phyloP scores from a whole-genome alignment of 2,113 vertebrate species.

The Capricornis sumatraensis region DNA sequence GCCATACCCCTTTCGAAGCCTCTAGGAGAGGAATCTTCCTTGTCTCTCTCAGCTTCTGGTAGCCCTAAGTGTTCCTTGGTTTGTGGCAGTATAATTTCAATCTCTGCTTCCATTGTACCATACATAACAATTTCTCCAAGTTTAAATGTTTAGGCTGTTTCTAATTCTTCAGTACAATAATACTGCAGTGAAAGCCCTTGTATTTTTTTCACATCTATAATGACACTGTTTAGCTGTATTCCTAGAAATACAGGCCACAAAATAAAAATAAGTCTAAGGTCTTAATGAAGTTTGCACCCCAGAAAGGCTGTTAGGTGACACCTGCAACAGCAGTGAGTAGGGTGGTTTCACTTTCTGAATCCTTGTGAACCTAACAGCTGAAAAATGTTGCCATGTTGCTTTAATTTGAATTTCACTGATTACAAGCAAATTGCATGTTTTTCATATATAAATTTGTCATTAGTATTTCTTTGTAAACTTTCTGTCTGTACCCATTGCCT shows the following conservation, averaged over 20 bases:
- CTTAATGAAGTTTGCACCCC: neutral
- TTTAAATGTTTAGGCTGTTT: slow-evolving; percentile 1
- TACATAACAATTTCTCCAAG: neutral
- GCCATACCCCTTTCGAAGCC: neutral
- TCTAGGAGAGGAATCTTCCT: neutral
- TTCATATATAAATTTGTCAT: neutral
- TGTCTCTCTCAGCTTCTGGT: neutral
- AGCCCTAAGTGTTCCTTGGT: neutral
- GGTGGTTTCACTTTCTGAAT: neutral
- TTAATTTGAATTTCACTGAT: neutral
- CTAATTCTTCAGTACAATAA: neutral
- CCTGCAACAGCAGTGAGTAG: neutral
- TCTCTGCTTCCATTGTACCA: neutral
- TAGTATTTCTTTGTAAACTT: slow-evolving; percentile 4
- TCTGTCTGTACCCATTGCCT: neutral
- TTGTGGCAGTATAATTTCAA: neutral
- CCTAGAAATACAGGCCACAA: slow-evolving; percentile 4
- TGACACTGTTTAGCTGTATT: neutral
- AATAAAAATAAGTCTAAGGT: slow-evolving; percentile 9
- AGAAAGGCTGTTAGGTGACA: neutral
- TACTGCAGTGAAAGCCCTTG: neutral
- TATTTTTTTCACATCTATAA: neutral
- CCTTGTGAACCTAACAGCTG: neutral
- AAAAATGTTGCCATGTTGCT: neutral
- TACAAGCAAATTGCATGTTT: neutral